Evolutionary conservation across 2,113 vertebrate genomes (phyloP).

Genomic region (Suncus etruscus): DNA sequence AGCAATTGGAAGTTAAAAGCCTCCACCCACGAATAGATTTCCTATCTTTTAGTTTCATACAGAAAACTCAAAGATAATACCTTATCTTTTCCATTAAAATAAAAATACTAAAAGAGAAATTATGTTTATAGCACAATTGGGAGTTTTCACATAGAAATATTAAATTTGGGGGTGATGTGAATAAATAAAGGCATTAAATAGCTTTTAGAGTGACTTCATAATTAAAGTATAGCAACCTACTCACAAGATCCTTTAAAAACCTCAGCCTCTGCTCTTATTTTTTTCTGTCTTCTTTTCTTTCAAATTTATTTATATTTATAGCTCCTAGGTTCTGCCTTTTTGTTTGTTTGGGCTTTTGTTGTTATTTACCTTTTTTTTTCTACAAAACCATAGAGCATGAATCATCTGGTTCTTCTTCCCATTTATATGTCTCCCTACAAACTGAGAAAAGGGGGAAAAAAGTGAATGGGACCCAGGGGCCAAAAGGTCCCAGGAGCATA

Average conservation of each 20-base stretch:
- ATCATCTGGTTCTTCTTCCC: too few relatives aligned
- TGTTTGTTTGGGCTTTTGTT: too few relatives aligned
- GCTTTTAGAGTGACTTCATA: not conserved
- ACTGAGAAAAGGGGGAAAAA: too few relatives aligned
- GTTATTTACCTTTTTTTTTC: too few relatives aligned
- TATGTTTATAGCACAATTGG: not conserved
- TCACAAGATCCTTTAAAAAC: not conserved
- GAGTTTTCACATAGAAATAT: not conserved
- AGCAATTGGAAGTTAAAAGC: slow-evolving; percentile 62
- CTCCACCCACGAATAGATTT: slow-evolving; percentile 16
- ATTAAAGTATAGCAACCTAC: not conserved
- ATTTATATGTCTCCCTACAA: too few relatives aligned
- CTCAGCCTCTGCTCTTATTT: too few relatives aligned
- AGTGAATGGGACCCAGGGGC: too few relatives aligned
- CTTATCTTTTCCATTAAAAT: not conserved
- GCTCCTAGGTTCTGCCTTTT: too few relatives aligned
- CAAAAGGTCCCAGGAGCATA: too few relatives aligned
- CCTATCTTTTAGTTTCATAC: slow-evolving; percentile 10
- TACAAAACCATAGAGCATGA: too few relatives aligned
- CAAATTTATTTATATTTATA: too few relatives aligned
- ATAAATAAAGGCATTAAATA: not conserved
- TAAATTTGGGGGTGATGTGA: not conserved
- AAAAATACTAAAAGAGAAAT: slow-evolving; percentile 12
- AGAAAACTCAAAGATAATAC: not conserved
- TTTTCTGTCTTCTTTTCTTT: too few relatives aligned